Percentiles rank a stretch among this genome's conserved stretches.
These are phyloP conservation scores for Rhamphomyia laevipes DNA, from an alignment of 2,888 invertebrate genomes.

Conservation along the genomic window DNA sequence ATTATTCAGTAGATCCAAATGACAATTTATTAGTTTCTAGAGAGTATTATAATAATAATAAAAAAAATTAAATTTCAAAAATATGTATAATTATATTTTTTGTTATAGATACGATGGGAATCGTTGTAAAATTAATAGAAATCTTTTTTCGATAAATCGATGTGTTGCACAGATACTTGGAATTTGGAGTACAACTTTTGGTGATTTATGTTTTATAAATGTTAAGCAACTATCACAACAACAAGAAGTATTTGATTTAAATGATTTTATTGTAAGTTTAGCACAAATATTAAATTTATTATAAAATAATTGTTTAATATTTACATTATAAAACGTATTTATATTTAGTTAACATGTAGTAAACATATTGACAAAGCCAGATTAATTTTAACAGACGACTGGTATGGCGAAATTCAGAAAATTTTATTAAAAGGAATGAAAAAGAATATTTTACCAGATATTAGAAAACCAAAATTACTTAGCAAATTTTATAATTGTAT, in stretches of 20 bases:
- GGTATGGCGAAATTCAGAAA: constrained; percentile 33
- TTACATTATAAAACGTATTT: neutral
- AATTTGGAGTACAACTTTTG: constrained; percentile 70
- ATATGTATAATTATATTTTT: neutral
- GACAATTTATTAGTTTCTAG: too few relatives aligned
- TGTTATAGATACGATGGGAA: constrained; percentile 36
- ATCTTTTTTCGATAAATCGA: constrained; percentile 66
- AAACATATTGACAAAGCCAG: constrained; percentile 56
- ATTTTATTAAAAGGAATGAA: constrained; percentile 47
- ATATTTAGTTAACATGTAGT: constrained; percentile 31
- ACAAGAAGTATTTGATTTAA: constrained; percentile 31
- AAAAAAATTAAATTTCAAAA: neutral
- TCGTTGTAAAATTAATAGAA: constrained; percentile 42
- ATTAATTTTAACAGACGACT: constrained; percentile 47
- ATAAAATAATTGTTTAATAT: neutral
- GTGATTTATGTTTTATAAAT: constrained; percentile 37
- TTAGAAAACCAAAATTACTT: constrained; percentile 50
- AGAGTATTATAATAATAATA: too few relatives aligned
- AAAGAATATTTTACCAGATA: constrained; percentile 55
- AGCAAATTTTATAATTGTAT: constrained; percentile 75
- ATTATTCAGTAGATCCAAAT: too few relatives aligned
- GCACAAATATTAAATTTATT: neutral
- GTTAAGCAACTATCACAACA: constrained; percentile 30
- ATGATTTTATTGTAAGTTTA: constrained; percentile 28
- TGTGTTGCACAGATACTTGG: constrained; percentile 68